phyloP scores from a whole-genome alignment of 2,888 invertebrate species.

The Sicus ferrugineus region DNA sequence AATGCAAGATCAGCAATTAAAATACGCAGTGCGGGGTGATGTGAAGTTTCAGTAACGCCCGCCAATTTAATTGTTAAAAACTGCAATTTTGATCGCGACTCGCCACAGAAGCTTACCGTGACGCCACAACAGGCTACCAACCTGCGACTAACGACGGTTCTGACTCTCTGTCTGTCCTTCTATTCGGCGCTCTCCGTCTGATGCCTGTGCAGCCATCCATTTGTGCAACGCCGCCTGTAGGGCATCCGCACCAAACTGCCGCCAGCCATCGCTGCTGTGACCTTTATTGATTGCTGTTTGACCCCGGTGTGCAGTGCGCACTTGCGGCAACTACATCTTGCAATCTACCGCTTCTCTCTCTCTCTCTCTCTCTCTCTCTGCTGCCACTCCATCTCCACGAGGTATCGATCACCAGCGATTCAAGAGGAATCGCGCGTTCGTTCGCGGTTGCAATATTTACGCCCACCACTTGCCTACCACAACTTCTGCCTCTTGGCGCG shows the following conservation, averaged over 20 bases:
- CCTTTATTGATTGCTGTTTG: constrained; percentile 63
- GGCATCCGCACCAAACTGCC: constrained; percentile 12
- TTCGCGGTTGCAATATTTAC: constrained; percentile 3
- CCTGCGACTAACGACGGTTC: constrained; percentile 11
- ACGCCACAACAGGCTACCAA: constrained; percentile 24
- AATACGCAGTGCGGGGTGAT: neutral
- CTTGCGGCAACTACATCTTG: neutral
- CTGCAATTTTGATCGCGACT: neutral
- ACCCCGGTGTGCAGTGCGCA: constrained; percentile 45
- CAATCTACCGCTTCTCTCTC: constrained; percentile 4
- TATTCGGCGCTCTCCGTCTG: neutral
- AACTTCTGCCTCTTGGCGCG: neutral
- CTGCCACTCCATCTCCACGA: neutral
- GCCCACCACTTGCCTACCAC: constrained; percentile 23
- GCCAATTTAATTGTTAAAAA: constrained; percentile 1
- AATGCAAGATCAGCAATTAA: neutral
- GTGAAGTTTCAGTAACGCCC: constrained; percentile 5
- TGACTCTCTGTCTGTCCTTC: constrained; percentile 1
- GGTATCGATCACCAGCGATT: neutral
- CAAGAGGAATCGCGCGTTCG: neutral
- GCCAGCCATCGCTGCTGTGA: constrained; percentile 46
- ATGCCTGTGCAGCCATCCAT: neutral
- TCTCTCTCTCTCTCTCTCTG: neutral
- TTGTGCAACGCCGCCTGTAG: neutral
- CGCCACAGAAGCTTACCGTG: constrained; percentile 24